Base-by-base conservation (phyloP, 2,888 invertebrate species). In the Acanthosepion lycidas region DNA sequence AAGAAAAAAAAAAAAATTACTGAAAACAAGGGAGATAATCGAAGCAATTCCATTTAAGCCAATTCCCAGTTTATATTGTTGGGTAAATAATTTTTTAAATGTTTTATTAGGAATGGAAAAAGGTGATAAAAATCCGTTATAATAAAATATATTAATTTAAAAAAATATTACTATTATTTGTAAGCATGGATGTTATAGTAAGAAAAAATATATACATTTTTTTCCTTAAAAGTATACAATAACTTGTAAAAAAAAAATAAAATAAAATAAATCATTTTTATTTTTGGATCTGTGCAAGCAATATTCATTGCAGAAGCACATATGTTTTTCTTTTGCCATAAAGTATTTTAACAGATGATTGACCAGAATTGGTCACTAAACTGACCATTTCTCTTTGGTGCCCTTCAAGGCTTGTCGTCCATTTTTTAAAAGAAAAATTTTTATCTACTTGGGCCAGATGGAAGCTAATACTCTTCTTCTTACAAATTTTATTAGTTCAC, bases 231-330 rank as follows among this genome's bases (percentile, higher is more conserved):
- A 33, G 78, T 78, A 78, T 78, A 78, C n/a, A 78, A 78, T 59
- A n/a, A 18, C n/a, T 78, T 78, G 33, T 78, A 78, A 78, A 78
- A 78, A 33, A 78, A 78, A 78, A n/a, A n/a, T 8, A n/a, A 78
- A 78, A 78, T n/a, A 78, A 18, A 78, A 33, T 0, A 78, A 78
- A 78, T 78, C 78, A 78, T 78, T 78, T 78, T 78, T 78, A 78
- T 78, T 78, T 78, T 78, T 78, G 78, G 78, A 78, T 78, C 78
- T n/a, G 78, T 78, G 78, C 78, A 78, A 33, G 64, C 64, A 64
- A 64, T 26, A 28, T 26, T 64, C 8, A 78, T 78, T n/a, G n/a
- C 9, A n/a, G 15, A 78, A 15, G 78, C 78, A 78, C 78, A 33
- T n/a, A n/a, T 78, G 33, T 78, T 78, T 78, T 78, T 78, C 78